Conservation (phyloP, 64 coral and sea anemone genomes). For the Hydrozoanthus tunicans region DNA sequence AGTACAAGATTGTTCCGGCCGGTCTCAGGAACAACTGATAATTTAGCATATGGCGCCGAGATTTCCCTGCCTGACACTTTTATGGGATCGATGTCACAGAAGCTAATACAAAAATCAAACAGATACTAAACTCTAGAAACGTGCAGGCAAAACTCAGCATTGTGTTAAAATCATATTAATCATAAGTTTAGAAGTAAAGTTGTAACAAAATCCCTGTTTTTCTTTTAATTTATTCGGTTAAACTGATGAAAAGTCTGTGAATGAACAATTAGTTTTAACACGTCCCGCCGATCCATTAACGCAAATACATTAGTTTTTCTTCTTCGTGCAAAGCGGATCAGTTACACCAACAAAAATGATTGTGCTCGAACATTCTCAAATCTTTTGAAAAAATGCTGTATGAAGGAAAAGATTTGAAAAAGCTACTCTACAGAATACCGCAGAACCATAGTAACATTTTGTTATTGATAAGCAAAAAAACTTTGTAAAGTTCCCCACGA, state of each 20-base stretch:
- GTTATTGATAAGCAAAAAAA: neutral
- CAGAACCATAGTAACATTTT: neutral
- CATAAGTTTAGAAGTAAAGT: neutral
- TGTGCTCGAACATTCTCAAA: neutral
- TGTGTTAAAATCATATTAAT: neutral
- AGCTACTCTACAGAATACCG: neutral
- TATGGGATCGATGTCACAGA: slow-evolving; percentile 15
- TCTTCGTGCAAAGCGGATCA: slow-evolving; percentile 28
- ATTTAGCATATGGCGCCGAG: slow-evolving; percentile 44
- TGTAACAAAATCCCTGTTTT: neutral
- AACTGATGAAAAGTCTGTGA: neutral
- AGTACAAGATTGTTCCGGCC: slow-evolving; percentile 27
- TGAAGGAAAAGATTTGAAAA: neutral
- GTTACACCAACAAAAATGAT: slow-evolving; percentile 6
- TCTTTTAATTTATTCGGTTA: slow-evolving; percentile 6
- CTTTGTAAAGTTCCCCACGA: neutral
- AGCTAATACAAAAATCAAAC: neutral
- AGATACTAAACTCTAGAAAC: neutral
- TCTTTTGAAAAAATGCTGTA: neutral
- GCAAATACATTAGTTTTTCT: slow-evolving; percentile 29
- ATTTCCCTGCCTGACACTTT: slow-evolving; percentile 23
- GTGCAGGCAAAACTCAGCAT: neutral
- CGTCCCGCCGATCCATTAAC: slow-evolving; percentile 48
- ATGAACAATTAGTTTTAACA: slow-evolving; percentile 15
- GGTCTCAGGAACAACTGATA: slow-evolving; percentile 31